Evolutionary conservation across 2,797 vertebrate genomes (phyloP).

Genomic region (Ataeniobius toweri): DNA sequence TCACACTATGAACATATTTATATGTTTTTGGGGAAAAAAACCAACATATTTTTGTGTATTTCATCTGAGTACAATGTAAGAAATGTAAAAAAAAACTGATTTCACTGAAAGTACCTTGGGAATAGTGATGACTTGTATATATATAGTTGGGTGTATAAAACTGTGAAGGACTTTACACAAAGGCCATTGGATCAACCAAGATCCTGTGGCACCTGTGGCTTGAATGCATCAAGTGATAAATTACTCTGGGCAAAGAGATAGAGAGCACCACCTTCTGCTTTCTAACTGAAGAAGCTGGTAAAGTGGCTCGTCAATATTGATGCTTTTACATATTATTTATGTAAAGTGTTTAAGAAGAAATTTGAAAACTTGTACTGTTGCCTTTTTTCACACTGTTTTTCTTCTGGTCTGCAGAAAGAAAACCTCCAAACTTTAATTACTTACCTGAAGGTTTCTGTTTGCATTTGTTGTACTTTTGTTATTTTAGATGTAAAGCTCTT

Average conservation of each 20-base stretch:
- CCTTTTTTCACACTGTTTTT: too few relatives aligned
- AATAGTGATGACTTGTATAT: conserved; percentile 10
- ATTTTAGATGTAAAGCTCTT: too few relatives aligned
- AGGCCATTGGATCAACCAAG: conserved; percentile 18
- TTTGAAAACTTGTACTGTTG: too few relatives aligned
- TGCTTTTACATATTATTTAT: too few relatives aligned
- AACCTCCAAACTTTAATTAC: too few relatives aligned
- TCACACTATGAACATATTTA: background rate
- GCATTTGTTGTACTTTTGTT: too few relatives aligned
- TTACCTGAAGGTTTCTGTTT: too few relatives aligned
- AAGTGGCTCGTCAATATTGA: background rate
- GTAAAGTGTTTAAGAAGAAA: background rate
- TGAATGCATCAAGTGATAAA: conserved; percentile 38
- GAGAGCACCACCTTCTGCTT: conserved; percentile 26
- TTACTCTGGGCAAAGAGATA: conserved; percentile 19
- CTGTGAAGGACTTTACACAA: conserved; percentile 28
- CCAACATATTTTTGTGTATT: background rate
- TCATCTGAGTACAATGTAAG: background rate
- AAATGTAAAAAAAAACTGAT: background rate
- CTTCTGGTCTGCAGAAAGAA: too few relatives aligned
- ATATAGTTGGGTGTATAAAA: conserved; percentile 21
- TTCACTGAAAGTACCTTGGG: background rate
- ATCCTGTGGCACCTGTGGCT: conserved; percentile 37
- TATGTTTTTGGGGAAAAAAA: background rate
- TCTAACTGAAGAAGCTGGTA: conserved; percentile 12